Evolutionary conservation across 2,797 vertebrate genomes (phyloP).

Genomic region (Varecia variegata): DNA sequence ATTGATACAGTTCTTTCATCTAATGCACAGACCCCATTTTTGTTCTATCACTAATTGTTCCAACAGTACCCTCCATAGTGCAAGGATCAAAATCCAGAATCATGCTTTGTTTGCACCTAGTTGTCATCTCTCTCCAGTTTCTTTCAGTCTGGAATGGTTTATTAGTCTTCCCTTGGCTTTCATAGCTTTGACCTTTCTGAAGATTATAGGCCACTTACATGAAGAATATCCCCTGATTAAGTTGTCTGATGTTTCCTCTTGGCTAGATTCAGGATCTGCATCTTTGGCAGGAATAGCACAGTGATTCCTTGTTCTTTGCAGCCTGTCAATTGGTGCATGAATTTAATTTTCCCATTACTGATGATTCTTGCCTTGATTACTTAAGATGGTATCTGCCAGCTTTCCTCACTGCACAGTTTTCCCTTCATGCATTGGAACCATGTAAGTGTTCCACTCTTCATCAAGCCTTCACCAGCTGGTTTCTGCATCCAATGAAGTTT

Average conservation of each 20-base stretch:
- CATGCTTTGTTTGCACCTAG: neutral
- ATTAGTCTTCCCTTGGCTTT: neutral
- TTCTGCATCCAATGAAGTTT: neutral
- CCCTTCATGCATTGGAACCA: neutral
- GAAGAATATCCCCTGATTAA: neutral
- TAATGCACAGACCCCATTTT: neutral
- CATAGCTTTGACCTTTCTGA: neutral
- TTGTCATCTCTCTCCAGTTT: neutral
- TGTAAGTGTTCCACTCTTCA: neutral
- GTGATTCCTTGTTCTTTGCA: neutral
- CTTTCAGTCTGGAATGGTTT: neutral
- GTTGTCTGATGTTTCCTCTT: neutral
- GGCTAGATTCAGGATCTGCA: neutral
- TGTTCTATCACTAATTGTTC: neutral
- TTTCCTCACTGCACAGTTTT: neutral
- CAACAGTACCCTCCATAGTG: rapidly evolving
- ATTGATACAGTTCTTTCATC: neutral
- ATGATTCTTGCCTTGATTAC: neutral
- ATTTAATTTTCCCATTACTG: neutral
- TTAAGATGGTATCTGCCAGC: neutral
- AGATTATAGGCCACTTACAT: neutral
- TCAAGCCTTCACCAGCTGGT: neutral
- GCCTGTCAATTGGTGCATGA: neutral
- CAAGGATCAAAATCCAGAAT: neutral
- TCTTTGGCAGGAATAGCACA: neutral